Conservation (phyloP, 1,140 invertebrate genomes). For the Lordiphosa stackelbergi region DNA sequence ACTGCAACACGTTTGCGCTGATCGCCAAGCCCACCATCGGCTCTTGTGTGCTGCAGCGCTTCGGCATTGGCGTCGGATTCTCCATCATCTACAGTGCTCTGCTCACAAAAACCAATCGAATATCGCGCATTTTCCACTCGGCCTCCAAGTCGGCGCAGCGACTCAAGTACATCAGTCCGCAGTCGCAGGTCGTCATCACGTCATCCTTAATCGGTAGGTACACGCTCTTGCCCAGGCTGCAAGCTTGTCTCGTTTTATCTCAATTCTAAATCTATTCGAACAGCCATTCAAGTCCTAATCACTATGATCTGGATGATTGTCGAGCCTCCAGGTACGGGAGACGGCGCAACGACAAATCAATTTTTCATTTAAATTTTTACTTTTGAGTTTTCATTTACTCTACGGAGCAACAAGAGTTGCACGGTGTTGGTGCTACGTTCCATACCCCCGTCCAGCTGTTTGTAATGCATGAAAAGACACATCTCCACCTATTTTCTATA, state of each 20-base stretch:
- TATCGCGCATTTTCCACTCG: constrained; percentile 89
- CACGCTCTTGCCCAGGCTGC: too few species aligned
- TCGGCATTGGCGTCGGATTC: constrained; percentile 87
- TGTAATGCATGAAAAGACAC: too few species aligned
- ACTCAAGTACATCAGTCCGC: constrained; percentile 81
- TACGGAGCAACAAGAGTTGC: too few species aligned
- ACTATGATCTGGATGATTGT: constrained; percentile 84
- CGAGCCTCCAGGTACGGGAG: constrained; percentile 79
- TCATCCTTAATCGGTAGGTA: constrained; percentile 79
- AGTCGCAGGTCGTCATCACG: constrained; percentile 83
- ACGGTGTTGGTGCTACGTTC: too few species aligned
- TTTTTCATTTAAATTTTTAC: too few species aligned
- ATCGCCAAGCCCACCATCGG: constrained; percentile 83
- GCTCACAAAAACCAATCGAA: constrained; percentile 91
- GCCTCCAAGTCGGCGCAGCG: constrained; percentile 90
- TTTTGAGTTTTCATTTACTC: too few species aligned
- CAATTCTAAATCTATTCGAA: not conserved
- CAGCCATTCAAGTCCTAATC: constrained; percentile 83
- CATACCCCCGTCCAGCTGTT: too few species aligned
- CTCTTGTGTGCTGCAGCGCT: constrained; percentile 83
- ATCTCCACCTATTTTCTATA: too few species aligned
- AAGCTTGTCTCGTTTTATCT: too few species aligned
- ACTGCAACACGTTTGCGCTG: constrained; percentile 82
- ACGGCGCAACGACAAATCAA: too few species aligned
- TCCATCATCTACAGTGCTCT: constrained; percentile 90